These are phyloP conservation scores for Criorhina ranunculi DNA, from an alignment of 2,888 invertebrate genomes.

Conservation along the genomic window DNA sequence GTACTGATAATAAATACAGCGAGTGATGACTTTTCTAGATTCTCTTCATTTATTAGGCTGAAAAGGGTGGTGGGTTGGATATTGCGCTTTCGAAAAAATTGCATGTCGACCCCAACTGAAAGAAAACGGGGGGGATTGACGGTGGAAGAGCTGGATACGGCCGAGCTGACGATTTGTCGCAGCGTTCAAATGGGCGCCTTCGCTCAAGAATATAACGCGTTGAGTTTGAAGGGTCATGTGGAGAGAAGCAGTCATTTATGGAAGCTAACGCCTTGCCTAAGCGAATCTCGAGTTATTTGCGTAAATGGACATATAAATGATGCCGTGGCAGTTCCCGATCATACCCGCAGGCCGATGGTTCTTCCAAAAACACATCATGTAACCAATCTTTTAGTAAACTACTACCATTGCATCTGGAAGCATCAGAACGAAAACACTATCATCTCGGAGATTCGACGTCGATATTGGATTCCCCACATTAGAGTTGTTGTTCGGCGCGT, in stretches of 20 bases:
- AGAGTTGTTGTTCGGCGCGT: slow-evolving; percentile 1
- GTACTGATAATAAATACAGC: too few species aligned
- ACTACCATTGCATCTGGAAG: slow-evolving; percentile 31
- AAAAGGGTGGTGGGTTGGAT: too few species aligned
- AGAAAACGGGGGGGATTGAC: neutral
- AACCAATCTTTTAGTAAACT: slow-evolving; percentile 16
- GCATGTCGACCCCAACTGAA: neutral
- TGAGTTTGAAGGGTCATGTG: too few species aligned
- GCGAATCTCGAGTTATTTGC: neutral
- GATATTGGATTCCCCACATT: slow-evolving; percentile 32
- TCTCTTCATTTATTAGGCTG: too few species aligned
- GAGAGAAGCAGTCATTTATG: neutral
- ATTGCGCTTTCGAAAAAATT: too few species aligned
- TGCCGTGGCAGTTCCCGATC: neutral
- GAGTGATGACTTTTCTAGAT: too few species aligned
- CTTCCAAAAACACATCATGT: slow-evolving; percentile 22
- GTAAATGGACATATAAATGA: slow-evolving; percentile 20
- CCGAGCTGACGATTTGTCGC: neutral
- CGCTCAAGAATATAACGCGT: slow-evolving; percentile 31
- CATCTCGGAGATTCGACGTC: slow-evolving; percentile 20
- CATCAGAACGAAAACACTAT: slow-evolving; percentile 42
- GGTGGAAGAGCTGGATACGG: neutral
- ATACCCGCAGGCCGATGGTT: slow-evolving; percentile 31
- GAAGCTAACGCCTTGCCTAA: slow-evolving; percentile 9
- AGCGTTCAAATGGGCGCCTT: slow-evolving; percentile 40